Conservation (phyloP, 2,797 vertebrate species). For the Gymnothorax javanicus region DNA sequence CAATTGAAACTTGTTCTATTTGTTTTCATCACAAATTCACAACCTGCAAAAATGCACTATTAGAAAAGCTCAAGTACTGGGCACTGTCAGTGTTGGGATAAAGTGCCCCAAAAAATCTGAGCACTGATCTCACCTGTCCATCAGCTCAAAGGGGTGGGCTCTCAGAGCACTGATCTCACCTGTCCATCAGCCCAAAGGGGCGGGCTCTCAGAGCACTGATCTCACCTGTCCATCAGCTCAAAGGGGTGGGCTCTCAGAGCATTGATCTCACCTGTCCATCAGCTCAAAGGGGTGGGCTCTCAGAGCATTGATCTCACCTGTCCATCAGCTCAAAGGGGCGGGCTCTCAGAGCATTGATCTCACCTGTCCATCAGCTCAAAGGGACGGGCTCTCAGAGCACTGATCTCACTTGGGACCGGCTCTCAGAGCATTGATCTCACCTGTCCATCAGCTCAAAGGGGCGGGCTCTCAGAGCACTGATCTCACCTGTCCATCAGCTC, state of each 20-base stretch:
- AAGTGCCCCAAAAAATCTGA: neutral
- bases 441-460: too few species aligned
- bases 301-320: neutral
- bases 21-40: neutral
- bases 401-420: neutral
- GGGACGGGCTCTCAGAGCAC: too few species aligned
- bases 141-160: neutral
- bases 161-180: too few species aligned
- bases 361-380: neutral
- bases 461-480: neutral
- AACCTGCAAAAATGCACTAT: neutral
- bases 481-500: neutral
- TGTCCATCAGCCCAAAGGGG: neutral
- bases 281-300: neutral
- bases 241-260: neutral
- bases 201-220: neutral
- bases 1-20: neutral
- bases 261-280: constrained; percentile 16
- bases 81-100: neutral
- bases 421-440: neutral
- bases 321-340: neutral
- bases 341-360: neutral
- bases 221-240: constrained; percentile 23
- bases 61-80: neutral
- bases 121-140: neutral